Conservation (phyloP, 1,140 invertebrate genomes). For the Melipona quadrifasciata region DNA sequence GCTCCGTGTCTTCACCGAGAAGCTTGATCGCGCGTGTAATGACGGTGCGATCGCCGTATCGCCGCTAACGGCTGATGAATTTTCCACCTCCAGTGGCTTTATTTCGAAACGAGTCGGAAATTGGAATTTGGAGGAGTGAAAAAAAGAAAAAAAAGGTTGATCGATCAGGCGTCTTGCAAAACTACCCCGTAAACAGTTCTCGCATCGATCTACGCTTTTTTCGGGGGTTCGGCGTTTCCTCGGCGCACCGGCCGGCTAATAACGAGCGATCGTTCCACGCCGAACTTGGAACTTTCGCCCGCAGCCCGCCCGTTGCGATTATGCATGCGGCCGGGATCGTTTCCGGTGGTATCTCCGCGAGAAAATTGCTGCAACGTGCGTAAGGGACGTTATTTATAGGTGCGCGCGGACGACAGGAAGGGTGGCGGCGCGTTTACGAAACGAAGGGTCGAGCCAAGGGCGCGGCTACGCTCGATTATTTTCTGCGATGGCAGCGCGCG, state of each 20-base stretch:
- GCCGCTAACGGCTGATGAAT: not conserved
- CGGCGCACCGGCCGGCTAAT: not conserved
- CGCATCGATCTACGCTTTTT: not conserved
- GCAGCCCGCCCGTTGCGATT: constrained; percentile 28
- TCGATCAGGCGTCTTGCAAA: no score
- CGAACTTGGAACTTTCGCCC: constrained; percentile 35
- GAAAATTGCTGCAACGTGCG: constrained; percentile 49
- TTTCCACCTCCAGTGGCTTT: not conserved
- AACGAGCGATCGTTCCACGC: constrained; percentile 23
- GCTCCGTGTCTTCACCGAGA: not conserved
- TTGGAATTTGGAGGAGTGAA: not conserved
- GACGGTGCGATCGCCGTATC: not conserved
- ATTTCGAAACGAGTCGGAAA: not conserved
- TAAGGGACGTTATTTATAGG: constrained; percentile 50
- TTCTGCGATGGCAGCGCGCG: constrained; percentile 1
- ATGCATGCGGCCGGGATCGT: constrained; percentile 39
- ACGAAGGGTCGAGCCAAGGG: constrained; percentile 37
- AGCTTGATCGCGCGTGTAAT: constrained; percentile 1
- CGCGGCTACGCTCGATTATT: constrained; percentile 32
- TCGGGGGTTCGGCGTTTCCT: no score
- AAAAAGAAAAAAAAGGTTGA: no score
- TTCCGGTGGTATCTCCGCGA: constrained; percentile 44
- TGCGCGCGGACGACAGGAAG: not conserved
- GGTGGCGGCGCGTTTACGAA: constrained; percentile 14
- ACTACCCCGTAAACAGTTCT: no score